Base-by-base conservation (phyloP, 2,113 vertebrate species). In the Dendropsophus ebraccatus region DNA sequence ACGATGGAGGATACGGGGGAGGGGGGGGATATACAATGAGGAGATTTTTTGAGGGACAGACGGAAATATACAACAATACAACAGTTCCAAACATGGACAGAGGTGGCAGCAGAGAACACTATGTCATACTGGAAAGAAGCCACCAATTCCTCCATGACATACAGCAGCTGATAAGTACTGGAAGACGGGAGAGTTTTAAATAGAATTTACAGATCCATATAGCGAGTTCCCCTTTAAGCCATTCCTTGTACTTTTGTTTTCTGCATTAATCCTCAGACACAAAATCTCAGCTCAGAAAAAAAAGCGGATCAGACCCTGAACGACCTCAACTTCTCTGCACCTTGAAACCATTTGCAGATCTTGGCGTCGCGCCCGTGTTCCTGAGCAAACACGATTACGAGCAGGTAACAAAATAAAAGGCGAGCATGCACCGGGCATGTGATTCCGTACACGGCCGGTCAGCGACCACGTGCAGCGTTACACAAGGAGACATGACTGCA, bases 281-380 rank as follows among this genome's bases (percentile, higher is more conserved):
- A 69, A 73, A 70, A 45, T n/a, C 6, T 5, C 19, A 47, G 70
- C 67, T 19, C 17, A 0, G 70, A 73, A 6, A 73, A 13, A 23
- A 11, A 37, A 12, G 28, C 32, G 10, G 17, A 78, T 21, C 56
- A 54, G 28, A 83, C 81, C 65, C 54, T 7, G 5, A 54, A 56
- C 41, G 10, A 41, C 81, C 81, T 58, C 50, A 5, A 8, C 47
- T 37, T 14, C 41, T 23, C 9, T 58, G 30, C 74, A 77, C 74
- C 74, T 77, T 77, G 74, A 77, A 83, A 50, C 69, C 47, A 73
- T 73, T 83, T 58, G 19, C 67, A 45, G 58, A 56, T 28, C 69
- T 58, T 70, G 81, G 81, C 81, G 16, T 12, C 52, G 14, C 35
- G 30, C 69, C 49, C 7, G 56, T 37, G 25, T 45, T 73, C 69